Base-by-base conservation (phyloP, 2,113 vertebrate genomes). In the Myotis lucifugus region DNA sequence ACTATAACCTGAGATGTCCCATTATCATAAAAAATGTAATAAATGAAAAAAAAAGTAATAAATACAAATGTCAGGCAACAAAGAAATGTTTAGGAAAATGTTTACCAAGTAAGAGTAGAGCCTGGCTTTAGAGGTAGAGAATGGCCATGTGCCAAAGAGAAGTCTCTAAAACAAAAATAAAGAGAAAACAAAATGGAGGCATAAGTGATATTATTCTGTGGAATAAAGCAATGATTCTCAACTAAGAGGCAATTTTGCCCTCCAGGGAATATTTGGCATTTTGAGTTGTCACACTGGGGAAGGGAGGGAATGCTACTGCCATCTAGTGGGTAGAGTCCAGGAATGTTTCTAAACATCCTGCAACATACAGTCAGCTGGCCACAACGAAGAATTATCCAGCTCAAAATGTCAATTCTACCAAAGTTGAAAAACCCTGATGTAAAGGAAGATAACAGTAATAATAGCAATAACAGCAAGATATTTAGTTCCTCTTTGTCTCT, bases 301-400 rank as follows among this genome's bases (percentile, higher is more conserved):
- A 27, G 52, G 42, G 11, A 92, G 74, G 79, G 67, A 50, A 8
- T 9, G 40, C 78, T 94, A 81, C 86, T 96, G 95, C 95, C 96
- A 97, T 96, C 96, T 97, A 96, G 95, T 89, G 96, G 84, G 29
- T 17, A 92, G 10, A 79, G 27, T 15, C 37, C 21, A 79, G 18
- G 50, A 10, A 79, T 52, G 56, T 70, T 37, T 32, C 73, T 78
- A 94, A 67, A 92, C 34, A 64, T 6, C 14, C 46, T 81, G 37
- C 37, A 73, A 6, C 8, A 42, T n/a, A 86, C 29, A 64, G 32
- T 23, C n/a, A 83, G 69, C 14, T 19, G n/a, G 5, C 52, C 61
- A 86, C 67, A 85, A 67, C 72, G 67, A 95, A 94, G 23, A 88
- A 77, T 37, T 78, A 77, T 6, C 46, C 29, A 87, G 19, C 13